Conservation (phyloP, 1,140 invertebrate species). For the Atta colombica region DNA sequence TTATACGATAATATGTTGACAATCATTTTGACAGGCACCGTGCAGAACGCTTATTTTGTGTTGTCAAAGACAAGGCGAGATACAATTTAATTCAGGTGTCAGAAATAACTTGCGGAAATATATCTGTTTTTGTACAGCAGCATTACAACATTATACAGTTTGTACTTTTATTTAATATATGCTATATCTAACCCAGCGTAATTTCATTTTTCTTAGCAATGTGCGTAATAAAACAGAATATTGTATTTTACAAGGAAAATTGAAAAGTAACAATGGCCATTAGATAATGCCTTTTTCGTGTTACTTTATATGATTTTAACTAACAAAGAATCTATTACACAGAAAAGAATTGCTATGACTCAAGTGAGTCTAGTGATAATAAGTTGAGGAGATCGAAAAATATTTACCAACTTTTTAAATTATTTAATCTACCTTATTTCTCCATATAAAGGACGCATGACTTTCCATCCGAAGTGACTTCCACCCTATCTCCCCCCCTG, state of each 20-base stretch:
- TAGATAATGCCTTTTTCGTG: neutral
- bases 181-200: neutral
- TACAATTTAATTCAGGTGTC: neutral
- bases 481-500: too few relatives aligned
- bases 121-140: neutral
- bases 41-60: slow-evolving; percentile 33
- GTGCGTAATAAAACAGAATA: neutral
- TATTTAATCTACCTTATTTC: too few relatives aligned
- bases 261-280: neutral
- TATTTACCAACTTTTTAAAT: too few relatives aligned
- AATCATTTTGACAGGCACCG: slow-evolving; percentile 1
- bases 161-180: slow-evolving; percentile 28
- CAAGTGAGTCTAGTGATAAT: too few relatives aligned
- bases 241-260: slow-evolving; percentile 6
- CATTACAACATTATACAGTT: slow-evolving; percentile 44
- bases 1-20: neutral
- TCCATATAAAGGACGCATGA: too few relatives aligned
- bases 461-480: too few relatives aligned
- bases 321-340: neutral
- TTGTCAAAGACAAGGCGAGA: neutral
- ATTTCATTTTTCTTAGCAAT: neutral
- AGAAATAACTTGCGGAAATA: neutral
- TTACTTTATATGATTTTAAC: neutral
- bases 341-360: too few relatives aligned
- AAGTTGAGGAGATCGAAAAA: too few relatives aligned